Conservation (phyloP, 2,797 vertebrate species). For the Gymnocypris eckloni region DNA sequence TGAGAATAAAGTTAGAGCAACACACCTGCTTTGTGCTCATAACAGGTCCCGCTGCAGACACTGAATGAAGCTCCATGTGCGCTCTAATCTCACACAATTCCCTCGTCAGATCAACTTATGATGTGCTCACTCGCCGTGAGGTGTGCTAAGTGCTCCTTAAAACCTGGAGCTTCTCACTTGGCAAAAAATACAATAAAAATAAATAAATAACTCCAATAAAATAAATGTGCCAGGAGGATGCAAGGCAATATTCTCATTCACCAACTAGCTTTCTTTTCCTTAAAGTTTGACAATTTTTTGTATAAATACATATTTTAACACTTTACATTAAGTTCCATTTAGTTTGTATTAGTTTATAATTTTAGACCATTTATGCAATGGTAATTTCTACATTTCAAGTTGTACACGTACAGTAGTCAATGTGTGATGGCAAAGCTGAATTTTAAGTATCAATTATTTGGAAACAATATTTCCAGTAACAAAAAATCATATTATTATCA, state of each 20-base stretch:
- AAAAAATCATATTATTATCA: too few relatives aligned
- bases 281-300: neutral
- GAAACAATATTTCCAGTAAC: too few relatives aligned
- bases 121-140: slow-evolving; percentile 49
- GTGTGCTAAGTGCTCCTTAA: slow-evolving; percentile 41
- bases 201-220: neutral
- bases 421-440: too few relatives aligned
- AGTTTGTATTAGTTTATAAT: too few relatives aligned
- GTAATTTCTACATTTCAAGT: too few relatives aligned
- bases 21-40: slow-evolving; percentile 23
- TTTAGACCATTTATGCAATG: too few relatives aligned
- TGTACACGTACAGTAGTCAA: too few relatives aligned
- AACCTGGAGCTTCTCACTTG: slow-evolving; percentile 41
- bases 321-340: neutral
- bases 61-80: slow-evolving; percentile 29
- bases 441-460: too few relatives aligned
- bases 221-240: slow-evolving; percentile 2
- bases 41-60: neutral
- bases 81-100: slow-evolving; percentile 43
- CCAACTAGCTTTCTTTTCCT: neutral
- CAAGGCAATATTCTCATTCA: neutral
- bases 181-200: neutral
- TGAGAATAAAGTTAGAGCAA: slow-evolving; percentile 4
- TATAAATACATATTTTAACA: neutral
- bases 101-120: slow-evolving; percentile 51